phyloP scores from a whole-genome alignment of 2,797 vertebrate genomes.

The Brachyalestes nurse region DNA sequence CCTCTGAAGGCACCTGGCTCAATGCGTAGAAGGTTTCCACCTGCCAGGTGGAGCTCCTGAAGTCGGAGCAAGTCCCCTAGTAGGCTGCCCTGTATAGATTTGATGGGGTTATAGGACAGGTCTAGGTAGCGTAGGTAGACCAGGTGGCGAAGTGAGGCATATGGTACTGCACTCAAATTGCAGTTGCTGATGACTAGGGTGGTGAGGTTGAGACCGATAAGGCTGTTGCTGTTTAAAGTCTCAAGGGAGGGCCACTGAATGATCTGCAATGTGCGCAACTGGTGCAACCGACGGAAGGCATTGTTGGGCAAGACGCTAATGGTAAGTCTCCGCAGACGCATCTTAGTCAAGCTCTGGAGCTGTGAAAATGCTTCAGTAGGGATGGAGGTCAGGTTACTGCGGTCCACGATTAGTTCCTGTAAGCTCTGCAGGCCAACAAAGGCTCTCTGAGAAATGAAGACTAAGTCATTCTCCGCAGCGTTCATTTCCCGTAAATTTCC shows the following conservation, averaged over 20 bases:
- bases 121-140: slow-evolving; percentile 84
- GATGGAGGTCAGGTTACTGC: slow-evolving; percentile 86
- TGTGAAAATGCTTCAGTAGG: slow-evolving; percentile 84
- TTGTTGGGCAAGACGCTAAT: slow-evolving; percentile 80
- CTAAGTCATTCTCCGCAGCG: slow-evolving; percentile 86
- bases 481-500: slow-evolving; percentile 82
- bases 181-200: slow-evolving; percentile 84
- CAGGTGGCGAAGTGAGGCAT: slow-evolving; percentile 80
- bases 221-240: slow-evolving; percentile 80
- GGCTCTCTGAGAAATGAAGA: slow-evolving; percentile 87
- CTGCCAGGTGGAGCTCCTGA: slow-evolving; percentile 86
- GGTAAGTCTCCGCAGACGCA: slow-evolving; percentile 81
- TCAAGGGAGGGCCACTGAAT: slow-evolving; percentile 83
- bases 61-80: slow-evolving; percentile 82
- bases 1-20: slow-evolving; percentile 86
- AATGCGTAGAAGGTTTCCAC: slow-evolving; percentile 80
- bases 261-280: slow-evolving; percentile 80
- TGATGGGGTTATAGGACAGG: slow-evolving; percentile 91
- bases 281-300: slow-evolving; percentile 79
- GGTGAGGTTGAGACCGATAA: slow-evolving; percentile 86
- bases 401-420: slow-evolving; percentile 83
- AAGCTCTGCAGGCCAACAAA: slow-evolving; percentile 83
- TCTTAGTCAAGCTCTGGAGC: slow-evolving; percentile 78
- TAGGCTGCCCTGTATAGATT: slow-evolving; percentile 75
- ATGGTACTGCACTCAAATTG: slow-evolving; percentile 84